Conservation (phyloP, 2,797 vertebrate genomes). For the Parauchenoglanis ngamensis region DNA sequence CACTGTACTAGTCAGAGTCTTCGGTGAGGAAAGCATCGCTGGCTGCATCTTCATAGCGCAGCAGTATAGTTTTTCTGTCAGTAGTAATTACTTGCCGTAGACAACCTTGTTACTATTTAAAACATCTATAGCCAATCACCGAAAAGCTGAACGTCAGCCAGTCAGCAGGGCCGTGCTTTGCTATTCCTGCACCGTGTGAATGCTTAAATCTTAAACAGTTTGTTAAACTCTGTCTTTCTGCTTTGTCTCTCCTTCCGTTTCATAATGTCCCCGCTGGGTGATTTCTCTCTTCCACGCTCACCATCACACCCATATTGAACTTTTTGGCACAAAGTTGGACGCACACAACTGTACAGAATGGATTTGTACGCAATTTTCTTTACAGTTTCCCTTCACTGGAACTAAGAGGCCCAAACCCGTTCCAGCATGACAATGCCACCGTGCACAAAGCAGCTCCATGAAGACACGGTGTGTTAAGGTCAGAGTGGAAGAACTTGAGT, state of each 20-base stretch:
- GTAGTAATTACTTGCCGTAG: neutral
- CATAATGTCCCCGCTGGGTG: neutral
- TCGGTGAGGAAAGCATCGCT: neutral
- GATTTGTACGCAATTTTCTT: neutral
- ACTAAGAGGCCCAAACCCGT: neutral
- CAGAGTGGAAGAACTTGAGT: no score
- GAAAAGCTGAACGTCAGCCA: neutral
- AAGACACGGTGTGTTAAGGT: no score
- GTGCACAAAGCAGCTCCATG: neutral
- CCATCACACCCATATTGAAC: neutral
- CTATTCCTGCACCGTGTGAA: neutral
- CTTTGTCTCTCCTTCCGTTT: neutral
- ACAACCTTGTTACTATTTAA: neutral
- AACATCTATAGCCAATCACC: neutral
- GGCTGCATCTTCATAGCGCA: neutral
- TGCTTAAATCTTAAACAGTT: neutral
- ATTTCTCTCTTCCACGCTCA: no score
- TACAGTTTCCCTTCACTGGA: neutral
- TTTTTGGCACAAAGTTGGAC: neutral
- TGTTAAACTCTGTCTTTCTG: neutral
- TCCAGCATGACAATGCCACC: neutral
- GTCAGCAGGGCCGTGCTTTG: neutral
- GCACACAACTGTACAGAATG: neutral
- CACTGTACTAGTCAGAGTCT: slow-evolving; percentile 13
- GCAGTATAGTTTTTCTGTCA: neutral